These are phyloP conservation scores for Hylaeus volcanicus DNA, from an alignment of 1,140 invertebrate species.

Conservation along the genomic window DNA sequence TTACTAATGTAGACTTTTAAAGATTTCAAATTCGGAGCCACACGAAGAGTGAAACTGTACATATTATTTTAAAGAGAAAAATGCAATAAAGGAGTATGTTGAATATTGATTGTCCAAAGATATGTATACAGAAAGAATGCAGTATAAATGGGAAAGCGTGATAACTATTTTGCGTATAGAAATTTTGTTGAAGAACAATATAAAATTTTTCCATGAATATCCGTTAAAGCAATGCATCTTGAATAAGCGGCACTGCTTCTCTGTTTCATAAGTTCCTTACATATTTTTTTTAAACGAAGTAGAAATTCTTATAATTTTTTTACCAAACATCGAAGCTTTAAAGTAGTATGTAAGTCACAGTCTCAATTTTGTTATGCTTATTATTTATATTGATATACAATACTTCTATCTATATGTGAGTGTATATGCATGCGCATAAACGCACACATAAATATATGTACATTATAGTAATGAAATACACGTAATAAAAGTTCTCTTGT, in stretches of 20 bases:
- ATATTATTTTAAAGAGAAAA: not conserved
- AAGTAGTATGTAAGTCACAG: constrained; percentile 32
- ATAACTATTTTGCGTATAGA: not conserved
- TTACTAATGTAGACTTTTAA: not conserved
- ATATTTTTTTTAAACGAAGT: constrained; percentile 10
- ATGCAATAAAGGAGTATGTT: constrained; percentile 3
- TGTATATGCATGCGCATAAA: not conserved
- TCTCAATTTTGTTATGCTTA: constrained; percentile 28
- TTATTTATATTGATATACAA: constrained; percentile 38
- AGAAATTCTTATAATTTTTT: not conserved
- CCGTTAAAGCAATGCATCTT: not conserved
- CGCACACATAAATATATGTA: constrained; percentile 18
- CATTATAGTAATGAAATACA: constrained; percentile 19
- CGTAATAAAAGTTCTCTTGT: constrained; percentile 19
- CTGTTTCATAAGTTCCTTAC: not conserved
- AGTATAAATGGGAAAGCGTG: not conserved
- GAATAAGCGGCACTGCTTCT: not conserved
- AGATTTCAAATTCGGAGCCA: not conserved
- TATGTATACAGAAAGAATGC: not conserved
- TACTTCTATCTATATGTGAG: constrained; percentile 7
- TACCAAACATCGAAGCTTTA: constrained; percentile 16
- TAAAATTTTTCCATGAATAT: not conserved
- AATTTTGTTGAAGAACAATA: not conserved
- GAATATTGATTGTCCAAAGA: not conserved
- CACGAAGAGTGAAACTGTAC: not conserved